Percentiles rank a stretch among this genome's conserved stretches.
phyloP scores from a whole-genome alignment of 2,888 invertebrate genomes.

The Ormyrus labotus region DNA sequence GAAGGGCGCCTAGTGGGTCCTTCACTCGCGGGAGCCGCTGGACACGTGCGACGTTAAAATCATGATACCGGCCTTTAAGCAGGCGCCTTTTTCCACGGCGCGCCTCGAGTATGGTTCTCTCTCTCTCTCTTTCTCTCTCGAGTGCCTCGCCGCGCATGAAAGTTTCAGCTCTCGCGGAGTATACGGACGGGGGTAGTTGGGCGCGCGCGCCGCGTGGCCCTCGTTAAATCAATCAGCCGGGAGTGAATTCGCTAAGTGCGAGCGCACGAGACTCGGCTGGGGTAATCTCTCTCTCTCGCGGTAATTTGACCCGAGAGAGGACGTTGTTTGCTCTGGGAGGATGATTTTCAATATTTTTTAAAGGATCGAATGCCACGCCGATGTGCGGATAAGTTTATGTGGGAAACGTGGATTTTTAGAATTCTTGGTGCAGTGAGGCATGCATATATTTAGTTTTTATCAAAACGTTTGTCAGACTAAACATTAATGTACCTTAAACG shows the following conservation, averaged over 20 bases:
- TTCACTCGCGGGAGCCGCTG: constrained; percentile 66
- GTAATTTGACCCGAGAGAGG: too few relatives aligned
- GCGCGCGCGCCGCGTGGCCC: constrained; percentile 34
- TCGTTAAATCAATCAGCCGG: constrained; percentile 50
- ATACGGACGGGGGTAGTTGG: constrained; percentile 35
- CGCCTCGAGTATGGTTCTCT: constrained; percentile 27
- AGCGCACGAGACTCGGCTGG: background rate
- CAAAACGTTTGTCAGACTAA: too few relatives aligned
- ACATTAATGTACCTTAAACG: too few relatives aligned
- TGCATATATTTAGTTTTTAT: too few relatives aligned
- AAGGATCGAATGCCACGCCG: too few relatives aligned
- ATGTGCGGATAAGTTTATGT: too few relatives aligned
- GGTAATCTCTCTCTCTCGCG: too few relatives aligned
- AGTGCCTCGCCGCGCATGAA: constrained; percentile 58
- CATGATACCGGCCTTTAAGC: constrained; percentile 70
- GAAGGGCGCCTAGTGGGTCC: constrained; percentile 64
- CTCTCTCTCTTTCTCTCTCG: constrained; percentile 52
- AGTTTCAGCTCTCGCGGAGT: constrained; percentile 43
- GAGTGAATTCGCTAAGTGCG: constrained; percentile 15
- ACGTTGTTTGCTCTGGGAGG: too few relatives aligned
- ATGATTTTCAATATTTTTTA: too few relatives aligned
- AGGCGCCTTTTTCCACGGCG: constrained; percentile 68
- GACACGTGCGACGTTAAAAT: constrained; percentile 74
- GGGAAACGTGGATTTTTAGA: too few relatives aligned
- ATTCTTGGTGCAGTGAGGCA: too few relatives aligned